A percentile compares a stretch with the other conserved stretches of the same genome.
Conservation (phyloP, 2,888 invertebrate genomes). For the Drosophila merina region DNA sequence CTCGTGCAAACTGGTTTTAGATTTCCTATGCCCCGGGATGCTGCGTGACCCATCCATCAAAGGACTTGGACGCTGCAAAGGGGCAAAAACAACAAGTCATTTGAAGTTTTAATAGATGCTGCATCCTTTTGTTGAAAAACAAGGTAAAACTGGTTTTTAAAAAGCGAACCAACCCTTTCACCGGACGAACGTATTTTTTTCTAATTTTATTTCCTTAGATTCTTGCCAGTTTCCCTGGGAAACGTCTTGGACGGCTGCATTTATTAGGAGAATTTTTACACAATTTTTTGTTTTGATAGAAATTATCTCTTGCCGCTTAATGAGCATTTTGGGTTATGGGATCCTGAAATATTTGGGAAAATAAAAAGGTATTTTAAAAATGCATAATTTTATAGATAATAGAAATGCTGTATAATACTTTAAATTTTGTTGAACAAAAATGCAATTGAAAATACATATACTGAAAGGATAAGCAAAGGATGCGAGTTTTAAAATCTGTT, state of each 20-base stretch:
- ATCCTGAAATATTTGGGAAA: constrained; percentile 44
- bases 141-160: constrained; percentile 63
- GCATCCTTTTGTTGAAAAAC: constrained; percentile 69
- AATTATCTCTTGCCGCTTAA: constrained; percentile 61
- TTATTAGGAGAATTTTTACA: constrained; percentile 34
- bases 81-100: constrained; percentile 71
- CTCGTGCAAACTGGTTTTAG: constrained; percentile 67
- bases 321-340: constrained; percentile 38
- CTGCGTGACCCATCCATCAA: constrained; percentile 71
- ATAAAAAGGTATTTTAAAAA: constrained; percentile 20
- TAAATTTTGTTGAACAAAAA: not conserved
- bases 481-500: not conserved
- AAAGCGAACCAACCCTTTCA: constrained; percentile 49
- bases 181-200: constrained; percentile 48
- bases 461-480: not conserved
- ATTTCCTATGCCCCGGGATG: constrained; percentile 63
- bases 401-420: constrained; percentile 10
- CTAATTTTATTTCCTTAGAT: constrained; percentile 50
- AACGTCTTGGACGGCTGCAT: constrained; percentile 36
- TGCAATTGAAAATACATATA: not conserved
- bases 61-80: constrained; percentile 62
- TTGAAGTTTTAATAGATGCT: constrained; percentile 74
- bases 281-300: constrained; percentile 43
- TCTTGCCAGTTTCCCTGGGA: constrained; percentile 42
- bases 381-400: constrained; percentile 26